Conservation (phyloP, 2,888 invertebrate genomes). For the Pseudococcus viburni region DNA sequence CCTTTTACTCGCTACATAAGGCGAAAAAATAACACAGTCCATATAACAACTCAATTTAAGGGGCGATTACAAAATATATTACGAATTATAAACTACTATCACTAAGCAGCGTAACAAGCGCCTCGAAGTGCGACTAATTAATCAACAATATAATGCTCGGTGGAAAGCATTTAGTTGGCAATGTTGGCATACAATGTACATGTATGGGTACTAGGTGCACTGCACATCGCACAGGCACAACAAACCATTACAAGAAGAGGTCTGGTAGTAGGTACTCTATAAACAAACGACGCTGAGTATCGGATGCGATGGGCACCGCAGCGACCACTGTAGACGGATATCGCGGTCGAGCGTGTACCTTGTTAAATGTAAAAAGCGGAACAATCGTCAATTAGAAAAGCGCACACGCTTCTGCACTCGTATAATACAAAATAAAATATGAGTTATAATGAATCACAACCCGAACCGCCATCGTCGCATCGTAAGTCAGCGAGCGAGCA, state of each 20-base stretch:
- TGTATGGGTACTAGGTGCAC: too few species aligned
- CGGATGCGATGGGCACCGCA: neutral
- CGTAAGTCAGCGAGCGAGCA: neutral
- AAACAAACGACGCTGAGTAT: neutral
- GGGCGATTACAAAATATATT: neutral
- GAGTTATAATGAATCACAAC: too few species aligned
- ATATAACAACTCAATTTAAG: neutral
- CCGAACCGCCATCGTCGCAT: neutral
- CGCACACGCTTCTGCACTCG: neutral
- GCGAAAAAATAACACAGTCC: neutral
- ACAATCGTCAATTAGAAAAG: constrained; percentile 15
- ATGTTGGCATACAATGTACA: neutral
- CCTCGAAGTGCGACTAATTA: neutral
- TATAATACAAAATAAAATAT: neutral
- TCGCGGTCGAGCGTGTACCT: neutral
- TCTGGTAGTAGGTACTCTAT: neutral
- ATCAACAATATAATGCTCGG: neutral
- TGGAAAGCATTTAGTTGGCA: neutral
- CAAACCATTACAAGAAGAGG: neutral
- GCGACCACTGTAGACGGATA: neutral
- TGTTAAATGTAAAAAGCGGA: neutral
- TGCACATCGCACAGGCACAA: too few species aligned
- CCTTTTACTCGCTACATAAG: too few species aligned
- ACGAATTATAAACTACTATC: neutral
- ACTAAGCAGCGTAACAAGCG: neutral